Evolutionary conservation across 2,113 vertebrate species (phyloP).

Genomic region (Carassius auratus): DNA sequence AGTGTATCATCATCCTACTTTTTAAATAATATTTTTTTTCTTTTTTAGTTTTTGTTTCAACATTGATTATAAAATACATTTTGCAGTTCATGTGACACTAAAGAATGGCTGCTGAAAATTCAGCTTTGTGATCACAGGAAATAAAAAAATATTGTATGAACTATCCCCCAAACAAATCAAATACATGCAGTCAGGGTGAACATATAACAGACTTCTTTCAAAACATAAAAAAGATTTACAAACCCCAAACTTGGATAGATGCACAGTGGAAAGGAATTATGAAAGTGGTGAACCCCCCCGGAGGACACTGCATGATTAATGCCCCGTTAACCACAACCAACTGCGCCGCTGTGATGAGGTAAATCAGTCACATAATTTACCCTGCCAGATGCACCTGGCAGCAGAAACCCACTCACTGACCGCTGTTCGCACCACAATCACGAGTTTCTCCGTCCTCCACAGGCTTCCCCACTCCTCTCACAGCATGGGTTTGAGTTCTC

Average conservation of each 20-base stretch:
- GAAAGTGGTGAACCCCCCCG: neutral
- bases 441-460: neutral
- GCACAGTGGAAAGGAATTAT: neutral
- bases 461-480: neutral
- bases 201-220: neutral
- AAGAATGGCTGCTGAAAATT: neutral
- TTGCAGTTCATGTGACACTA: neutral
- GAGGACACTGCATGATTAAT: conserved; percentile 38
- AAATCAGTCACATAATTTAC: conserved; percentile 49
- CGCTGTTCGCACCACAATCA: neutral
- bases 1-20: neutral
- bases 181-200: neutral
- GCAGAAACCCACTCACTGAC: conserved; percentile 16
- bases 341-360: conserved; percentile 14
- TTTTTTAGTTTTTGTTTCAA: neutral
- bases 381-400: conserved; percentile 55
- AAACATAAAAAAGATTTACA: neutral
- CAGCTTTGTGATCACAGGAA: neutral
- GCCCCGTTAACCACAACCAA: conserved; percentile 29
- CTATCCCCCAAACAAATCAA: neutral
- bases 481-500: neutral
- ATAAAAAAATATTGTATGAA: no score
- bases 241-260: neutral
- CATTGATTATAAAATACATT: neutral
- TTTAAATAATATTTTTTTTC: neutral